Conservation (phyloP, 2,888 invertebrate genomes). For the Calameuta pallipes region DNA sequence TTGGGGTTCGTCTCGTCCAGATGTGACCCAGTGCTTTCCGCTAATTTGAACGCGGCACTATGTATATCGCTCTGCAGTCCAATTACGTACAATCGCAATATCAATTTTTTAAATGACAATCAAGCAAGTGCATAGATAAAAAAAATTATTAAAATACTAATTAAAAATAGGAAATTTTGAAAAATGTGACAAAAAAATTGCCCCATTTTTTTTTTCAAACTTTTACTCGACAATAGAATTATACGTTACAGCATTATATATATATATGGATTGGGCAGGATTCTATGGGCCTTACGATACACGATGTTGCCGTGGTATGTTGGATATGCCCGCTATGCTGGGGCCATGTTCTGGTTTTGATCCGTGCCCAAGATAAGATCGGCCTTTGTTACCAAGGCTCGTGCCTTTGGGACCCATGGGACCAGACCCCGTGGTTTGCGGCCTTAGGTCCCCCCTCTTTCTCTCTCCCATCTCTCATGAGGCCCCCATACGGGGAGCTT, state of each 20-base stretch:
- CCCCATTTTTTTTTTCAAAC: neutral
- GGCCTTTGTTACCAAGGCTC: slow-evolving; percentile 63
- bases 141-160: neutral
- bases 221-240: slow-evolving; percentile 49
- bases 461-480: slow-evolving; percentile 14
- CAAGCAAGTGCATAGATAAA: neutral
- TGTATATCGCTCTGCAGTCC: neutral
- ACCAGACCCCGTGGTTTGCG: slow-evolving; percentile 26
- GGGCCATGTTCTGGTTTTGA: slow-evolving; percentile 65
- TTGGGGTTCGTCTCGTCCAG: slow-evolving; percentile 55
- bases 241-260: slow-evolving; percentile 34
- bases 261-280: slow-evolving; percentile 45
- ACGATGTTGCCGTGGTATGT: slow-evolving; percentile 52
- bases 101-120: no score
- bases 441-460: slow-evolving; percentile 11
- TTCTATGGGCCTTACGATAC: slow-evolving; percentile 44
- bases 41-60: slow-evolving; percentile 47
- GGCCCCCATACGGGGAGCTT: neutral
- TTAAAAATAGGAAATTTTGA: neutral
- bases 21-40: slow-evolving; percentile 57
- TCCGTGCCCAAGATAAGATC: slow-evolving; percentile 63
- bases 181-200: neutral
- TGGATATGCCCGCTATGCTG: slow-evolving; percentile 63
- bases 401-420: slow-evolving; percentile 55
- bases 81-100: neutral